A percentile compares a stretch with the other conserved stretches of the same genome.
phyloP scores from a whole-genome alignment of 2,113 vertebrate species.

The Nibea coibor region DNA sequence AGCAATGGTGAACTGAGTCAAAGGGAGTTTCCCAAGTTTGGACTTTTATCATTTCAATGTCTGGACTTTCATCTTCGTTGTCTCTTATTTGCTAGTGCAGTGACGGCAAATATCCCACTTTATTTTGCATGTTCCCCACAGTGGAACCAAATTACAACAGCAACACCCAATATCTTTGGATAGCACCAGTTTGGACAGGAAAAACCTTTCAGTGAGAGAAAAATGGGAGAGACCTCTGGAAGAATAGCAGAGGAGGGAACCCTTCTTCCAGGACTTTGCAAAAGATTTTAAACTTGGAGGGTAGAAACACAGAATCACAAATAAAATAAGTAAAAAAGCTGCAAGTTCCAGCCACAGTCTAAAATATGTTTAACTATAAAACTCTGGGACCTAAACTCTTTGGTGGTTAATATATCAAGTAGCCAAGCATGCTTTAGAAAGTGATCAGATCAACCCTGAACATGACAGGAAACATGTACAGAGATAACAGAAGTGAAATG shows the following conservation, averaged over 20 bases:
- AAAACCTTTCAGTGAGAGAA: background rate
- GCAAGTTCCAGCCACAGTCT: background rate
- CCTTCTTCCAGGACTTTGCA: background rate
- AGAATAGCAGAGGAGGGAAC: background rate
- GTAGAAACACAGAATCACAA: background rate
- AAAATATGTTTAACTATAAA: background rate
- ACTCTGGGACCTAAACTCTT: background rate
- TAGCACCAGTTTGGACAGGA: background rate
- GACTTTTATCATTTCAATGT: background rate
- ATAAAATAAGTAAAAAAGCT: background rate
- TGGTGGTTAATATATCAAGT: background rate
- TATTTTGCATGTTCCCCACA: background rate
- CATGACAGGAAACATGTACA: background rate
- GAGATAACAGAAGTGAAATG: background rate
- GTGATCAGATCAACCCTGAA: background rate
- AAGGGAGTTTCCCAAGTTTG: constrained; percentile 25
- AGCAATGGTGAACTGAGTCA: constrained; percentile 2
- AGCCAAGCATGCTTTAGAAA: background rate
- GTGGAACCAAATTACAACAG: background rate
- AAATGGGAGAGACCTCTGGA: no score
- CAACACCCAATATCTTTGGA: background rate
- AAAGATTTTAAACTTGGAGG: background rate
- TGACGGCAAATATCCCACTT: background rate
- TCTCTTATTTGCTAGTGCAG: no score
- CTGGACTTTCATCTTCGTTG: background rate